A percentile compares a stretch with the other conserved stretches of the same genome.
Evolutionary conservation across 1,140 invertebrate genomes (phyloP).

Genomic region (Drosophila arawakana): DNA sequence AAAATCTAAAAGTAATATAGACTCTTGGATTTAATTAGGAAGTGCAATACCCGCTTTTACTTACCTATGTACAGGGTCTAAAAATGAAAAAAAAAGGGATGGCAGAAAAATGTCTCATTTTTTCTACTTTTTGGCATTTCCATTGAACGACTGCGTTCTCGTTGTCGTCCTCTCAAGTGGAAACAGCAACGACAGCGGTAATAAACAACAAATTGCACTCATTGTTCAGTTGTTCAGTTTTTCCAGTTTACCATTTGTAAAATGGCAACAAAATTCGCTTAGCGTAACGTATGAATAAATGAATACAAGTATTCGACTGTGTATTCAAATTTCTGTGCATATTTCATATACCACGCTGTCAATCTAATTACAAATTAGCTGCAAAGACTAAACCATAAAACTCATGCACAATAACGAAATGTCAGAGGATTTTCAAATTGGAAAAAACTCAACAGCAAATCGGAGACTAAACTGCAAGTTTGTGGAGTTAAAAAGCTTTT

Average conservation of each 20-base stretch:
- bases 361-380: constrained; percentile 23
- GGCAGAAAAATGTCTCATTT: constrained; percentile 9
- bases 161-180: constrained; percentile 31
- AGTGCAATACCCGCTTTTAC: no score
- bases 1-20: background rate
- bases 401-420: background rate
- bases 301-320: constrained; percentile 17
- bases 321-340: background rate
- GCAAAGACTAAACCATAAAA: background rate
- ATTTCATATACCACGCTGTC: background rate
- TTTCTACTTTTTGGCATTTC: constrained; percentile 18
- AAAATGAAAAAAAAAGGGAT: background rate
- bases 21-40: no score
- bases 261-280: constrained; percentile 28
- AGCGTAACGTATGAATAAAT: constrained; percentile 29
- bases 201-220: constrained; percentile 74
- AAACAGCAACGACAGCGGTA: constrained; percentile 54
- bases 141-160: background rate
- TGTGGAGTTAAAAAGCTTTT: constrained; percentile 8
- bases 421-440: no score
- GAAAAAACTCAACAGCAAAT: no score
- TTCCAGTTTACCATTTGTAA: constrained; percentile 46
- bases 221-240: constrained; percentile 47
- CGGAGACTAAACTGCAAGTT: no score
- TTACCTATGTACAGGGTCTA: background rate